Evolutionary conservation across 2,888 invertebrate genomes (phyloP).

Genomic region (Aproaerema taeniolella): DNA sequence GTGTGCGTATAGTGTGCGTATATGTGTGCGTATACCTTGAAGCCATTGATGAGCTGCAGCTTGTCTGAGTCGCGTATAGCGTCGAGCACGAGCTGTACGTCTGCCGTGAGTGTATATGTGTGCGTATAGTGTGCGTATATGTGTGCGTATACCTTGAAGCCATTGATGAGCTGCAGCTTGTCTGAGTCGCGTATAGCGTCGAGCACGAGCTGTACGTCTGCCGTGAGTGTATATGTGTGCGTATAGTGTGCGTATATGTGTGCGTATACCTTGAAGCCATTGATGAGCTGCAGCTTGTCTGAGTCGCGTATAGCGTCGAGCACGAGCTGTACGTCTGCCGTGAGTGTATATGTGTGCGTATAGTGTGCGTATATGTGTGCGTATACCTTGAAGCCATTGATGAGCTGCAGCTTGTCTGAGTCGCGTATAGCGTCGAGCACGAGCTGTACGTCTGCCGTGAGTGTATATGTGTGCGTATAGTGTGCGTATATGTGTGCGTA

Average conservation of each 20-base stretch:
- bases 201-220: constrained; percentile 89
- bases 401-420: too few species aligned
- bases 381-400: too few species aligned
- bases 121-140: too few species aligned
- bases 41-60: constrained; percentile 86
- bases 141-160: constrained; percentile 88
- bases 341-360: too few species aligned
- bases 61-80: constrained; percentile 91
- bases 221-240: constrained; percentile 91
- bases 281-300: constrained; percentile 87
- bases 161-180: constrained; percentile 86
- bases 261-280: constrained; percentile 87
- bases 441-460: too few species aligned
- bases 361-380: too few species aligned
- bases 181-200: constrained; percentile 92
- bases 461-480: too few species aligned
- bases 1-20: too few species aligned
- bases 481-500: too few species aligned
- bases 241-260: too few species aligned
- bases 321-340: too few species aligned
- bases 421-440: constrained; percentile 90
- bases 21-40: too few species aligned
- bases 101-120: constrained; percentile 91
- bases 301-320: constrained; percentile 91
- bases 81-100: constrained; percentile 89